These are phyloP conservation scores for Hyposmocoma kahamanoa DNA, from an alignment of 1,140 invertebrate species.

Conservation along the genomic window DNA sequence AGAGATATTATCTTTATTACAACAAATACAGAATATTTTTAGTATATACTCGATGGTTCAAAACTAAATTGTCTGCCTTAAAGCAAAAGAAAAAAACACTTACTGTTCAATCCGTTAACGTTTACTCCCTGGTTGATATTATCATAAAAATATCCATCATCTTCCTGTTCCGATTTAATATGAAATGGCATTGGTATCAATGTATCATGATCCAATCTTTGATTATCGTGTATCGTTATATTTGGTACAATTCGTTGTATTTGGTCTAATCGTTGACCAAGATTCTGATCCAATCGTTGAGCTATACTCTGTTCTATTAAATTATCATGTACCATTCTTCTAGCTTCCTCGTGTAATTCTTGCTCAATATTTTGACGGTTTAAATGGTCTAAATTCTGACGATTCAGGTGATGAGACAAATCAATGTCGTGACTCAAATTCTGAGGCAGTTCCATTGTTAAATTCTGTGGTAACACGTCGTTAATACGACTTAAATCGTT, in stretches of 20 bases:
- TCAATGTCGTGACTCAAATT: constrained; percentile 41
- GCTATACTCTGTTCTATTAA: constrained; percentile 35
- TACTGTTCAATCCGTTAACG: constrained; percentile 41
- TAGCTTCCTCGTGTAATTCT: constrained; percentile 32
- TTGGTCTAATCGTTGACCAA: constrained; percentile 29
- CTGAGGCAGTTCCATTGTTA: constrained; percentile 29
- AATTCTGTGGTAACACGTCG: constrained; percentile 32
- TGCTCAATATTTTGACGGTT: constrained; percentile 34
- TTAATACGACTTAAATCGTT: constrained; percentile 28
- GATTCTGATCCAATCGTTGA: constrained; percentile 34
- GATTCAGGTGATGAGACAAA: constrained; percentile 35
- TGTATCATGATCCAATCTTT: constrained; percentile 28
- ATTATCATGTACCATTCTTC: constrained; percentile 15
- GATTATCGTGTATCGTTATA: constrained; percentile 19
- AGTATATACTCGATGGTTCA: no score
- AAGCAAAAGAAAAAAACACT: no score
- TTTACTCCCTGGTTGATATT: constrained; percentile 35
- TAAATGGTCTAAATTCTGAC: constrained; percentile 29
- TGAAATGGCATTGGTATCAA: constrained; percentile 49
- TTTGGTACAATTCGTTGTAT: constrained; percentile 28
- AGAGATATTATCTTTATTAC: no score
- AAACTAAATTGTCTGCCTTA: no score
- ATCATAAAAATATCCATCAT: constrained; percentile 59
- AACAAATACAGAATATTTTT: no score
- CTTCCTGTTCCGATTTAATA: constrained; percentile 60